Evolutionary conservation across 2,797 vertebrate species (phyloP).

Genomic region (Dallia pectoralis): DNA sequence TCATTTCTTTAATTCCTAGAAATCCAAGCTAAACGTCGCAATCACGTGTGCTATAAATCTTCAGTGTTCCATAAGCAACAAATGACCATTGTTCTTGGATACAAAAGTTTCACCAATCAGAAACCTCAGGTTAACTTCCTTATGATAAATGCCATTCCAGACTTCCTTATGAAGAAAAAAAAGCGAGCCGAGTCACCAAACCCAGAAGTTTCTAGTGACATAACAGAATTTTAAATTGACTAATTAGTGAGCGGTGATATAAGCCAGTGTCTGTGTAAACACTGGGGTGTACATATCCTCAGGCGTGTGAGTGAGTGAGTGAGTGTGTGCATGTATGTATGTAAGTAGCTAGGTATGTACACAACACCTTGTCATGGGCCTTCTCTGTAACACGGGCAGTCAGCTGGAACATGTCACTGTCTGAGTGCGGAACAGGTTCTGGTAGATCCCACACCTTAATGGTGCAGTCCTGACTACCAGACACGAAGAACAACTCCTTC

Average conservation of each 20-base stretch:
- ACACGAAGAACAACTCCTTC: conserved; percentile 87
- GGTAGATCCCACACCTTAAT: conserved; percentile 92
- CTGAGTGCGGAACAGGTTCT: conserved; percentile 42
- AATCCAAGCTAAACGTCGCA: too few species aligned
- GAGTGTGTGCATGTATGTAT: neutral
- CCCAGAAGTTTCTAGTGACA: neutral
- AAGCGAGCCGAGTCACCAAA: neutral
- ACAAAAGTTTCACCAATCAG: neutral
- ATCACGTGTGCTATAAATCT: neutral
- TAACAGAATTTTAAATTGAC: neutral
- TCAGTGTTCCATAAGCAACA: neutral
- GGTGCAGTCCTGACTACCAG: conserved; percentile 93
- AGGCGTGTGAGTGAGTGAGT: neutral
- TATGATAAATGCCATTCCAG: neutral
- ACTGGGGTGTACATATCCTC: too few species aligned
- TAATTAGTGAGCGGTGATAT: too few species aligned
- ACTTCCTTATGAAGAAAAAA: neutral
- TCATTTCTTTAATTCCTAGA: too few species aligned
- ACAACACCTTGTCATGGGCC: conserved; percentile 81
- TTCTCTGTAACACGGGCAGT: conserved; percentile 80
- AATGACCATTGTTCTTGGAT: neutral
- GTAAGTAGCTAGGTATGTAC: too few species aligned
- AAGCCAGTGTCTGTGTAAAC: neutral
- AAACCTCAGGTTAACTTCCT: conserved; percentile 27
- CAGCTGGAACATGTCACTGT: conserved; percentile 57